Percentiles rank a stretch among this genome's conserved stretches.
Conservation (phyloP, 2,888 invertebrate species). For the Euproctis similis region DNA sequence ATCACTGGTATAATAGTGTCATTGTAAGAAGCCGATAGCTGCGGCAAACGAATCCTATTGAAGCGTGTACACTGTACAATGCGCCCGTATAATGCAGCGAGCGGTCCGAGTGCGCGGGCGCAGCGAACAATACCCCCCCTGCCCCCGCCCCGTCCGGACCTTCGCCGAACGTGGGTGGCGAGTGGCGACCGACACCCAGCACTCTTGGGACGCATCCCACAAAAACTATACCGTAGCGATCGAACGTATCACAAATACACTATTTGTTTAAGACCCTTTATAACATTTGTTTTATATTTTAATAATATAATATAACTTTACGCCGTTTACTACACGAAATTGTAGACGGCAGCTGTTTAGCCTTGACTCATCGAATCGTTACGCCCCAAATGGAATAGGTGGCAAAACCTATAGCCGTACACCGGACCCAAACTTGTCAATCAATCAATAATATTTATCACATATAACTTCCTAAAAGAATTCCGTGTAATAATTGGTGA, state of each 20-base stretch:
- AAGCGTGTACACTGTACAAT: conserved; percentile 72
- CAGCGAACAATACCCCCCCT: conserved; percentile 56
- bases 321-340: too few relatives aligned
- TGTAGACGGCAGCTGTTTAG: too few relatives aligned
- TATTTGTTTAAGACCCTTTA: conserved; percentile 22
- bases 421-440: too few relatives aligned
- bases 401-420: too few relatives aligned
- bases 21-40: conserved; percentile 63
- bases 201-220: conserved; percentile 32
- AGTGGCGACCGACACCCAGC: conserved; percentile 16
- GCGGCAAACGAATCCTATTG: conserved; percentile 67
- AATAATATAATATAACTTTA: too few relatives aligned
- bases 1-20: conserved; percentile 70
- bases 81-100: conserved; percentile 64
- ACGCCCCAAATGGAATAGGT: too few relatives aligned
- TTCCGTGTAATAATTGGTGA: too few relatives aligned
- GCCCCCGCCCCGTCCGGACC: conserved; percentile 43
- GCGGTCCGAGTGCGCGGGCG: conserved; percentile 53
- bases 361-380: too few relatives aligned
- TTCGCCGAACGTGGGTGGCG: conserved; percentile 68
- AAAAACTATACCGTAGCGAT: conserved; percentile 51
- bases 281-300: too few relatives aligned
- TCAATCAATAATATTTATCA: too few relatives aligned
- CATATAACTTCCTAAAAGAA: too few relatives aligned
- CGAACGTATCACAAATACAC: conserved; percentile 24